A percentile compares a stretch with the other conserved stretches of the same genome.
phyloP scores from a whole-genome alignment of 2,888 invertebrate species.

The Zaprionus bogoriensis region DNA sequence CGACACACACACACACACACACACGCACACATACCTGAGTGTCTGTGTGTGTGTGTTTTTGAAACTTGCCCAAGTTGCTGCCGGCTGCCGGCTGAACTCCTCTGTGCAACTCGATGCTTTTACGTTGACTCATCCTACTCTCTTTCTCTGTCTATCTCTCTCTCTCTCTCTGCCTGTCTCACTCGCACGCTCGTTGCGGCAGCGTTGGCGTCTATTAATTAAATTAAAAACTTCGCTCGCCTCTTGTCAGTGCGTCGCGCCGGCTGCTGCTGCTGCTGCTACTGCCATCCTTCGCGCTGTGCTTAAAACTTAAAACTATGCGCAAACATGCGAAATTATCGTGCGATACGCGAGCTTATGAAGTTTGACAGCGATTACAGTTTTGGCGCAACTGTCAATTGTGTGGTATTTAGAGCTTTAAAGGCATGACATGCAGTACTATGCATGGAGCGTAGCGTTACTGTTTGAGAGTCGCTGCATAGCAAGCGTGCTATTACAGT shows the following conservation, averaged over 20 bases:
- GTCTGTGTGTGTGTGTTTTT: no score
- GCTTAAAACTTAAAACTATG: conserved; percentile 62
- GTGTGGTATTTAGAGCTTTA: no score
- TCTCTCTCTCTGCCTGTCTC: conserved; percentile 39
- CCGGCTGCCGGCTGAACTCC: no score
- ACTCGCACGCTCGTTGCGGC: conserved; percentile 44
- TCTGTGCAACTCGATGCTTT: conserved; percentile 27
- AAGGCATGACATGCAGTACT: background rate
- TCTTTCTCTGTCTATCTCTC: conserved; percentile 55
- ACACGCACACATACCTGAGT: conserved; percentile 15
- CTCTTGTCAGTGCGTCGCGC: background rate
- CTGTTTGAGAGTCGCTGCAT: background rate
- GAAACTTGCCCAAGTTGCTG: no score
- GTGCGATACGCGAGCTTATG: conserved; percentile 35
- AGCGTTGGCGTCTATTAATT: conserved; percentile 69
- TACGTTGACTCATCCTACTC: background rate
- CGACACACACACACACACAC: conserved; percentile 8
- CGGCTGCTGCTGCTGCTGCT: conserved; percentile 16
- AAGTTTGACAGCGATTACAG: conserved; percentile 41
- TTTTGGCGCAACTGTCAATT: conserved; percentile 1
- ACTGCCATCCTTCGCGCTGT: conserved; percentile 18
- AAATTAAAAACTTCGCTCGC: conserved; percentile 72
- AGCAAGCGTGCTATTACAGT: no score
- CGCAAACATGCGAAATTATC: conserved; percentile 60
- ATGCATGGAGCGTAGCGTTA: no score